phyloP scores from a whole-genome alignment of 2,797 vertebrate species.

The Taenioides sp. region DNA sequence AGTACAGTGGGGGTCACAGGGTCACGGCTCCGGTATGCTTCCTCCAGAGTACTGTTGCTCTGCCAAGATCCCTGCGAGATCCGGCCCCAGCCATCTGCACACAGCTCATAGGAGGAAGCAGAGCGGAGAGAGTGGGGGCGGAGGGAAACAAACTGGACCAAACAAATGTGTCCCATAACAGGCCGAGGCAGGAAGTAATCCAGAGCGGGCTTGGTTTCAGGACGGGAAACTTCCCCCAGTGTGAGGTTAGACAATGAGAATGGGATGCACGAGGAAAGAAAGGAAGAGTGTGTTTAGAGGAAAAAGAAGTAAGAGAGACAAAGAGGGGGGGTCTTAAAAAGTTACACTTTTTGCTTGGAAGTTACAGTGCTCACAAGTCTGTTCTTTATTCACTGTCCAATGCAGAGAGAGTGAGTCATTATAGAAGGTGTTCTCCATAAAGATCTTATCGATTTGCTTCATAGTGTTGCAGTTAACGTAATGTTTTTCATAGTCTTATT shows the following conservation, averaged over 20 bases:
- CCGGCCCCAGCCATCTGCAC: slow-evolving; percentile 73
- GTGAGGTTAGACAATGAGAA: slow-evolving; percentile 60
- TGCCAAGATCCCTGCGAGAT: slow-evolving; percentile 72
- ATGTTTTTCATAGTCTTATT: too few relatives aligned
- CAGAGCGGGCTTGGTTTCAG: slow-evolving; percentile 82
- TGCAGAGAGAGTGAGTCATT: too few relatives aligned
- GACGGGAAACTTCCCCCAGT: slow-evolving; percentile 93
- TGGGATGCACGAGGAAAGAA: slow-evolving; percentile 25
- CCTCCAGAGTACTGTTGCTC: slow-evolving; percentile 55
- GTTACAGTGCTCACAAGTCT: too few relatives aligned
- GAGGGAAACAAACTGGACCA: slow-evolving; percentile 39
- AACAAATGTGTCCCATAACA: slow-evolving; percentile 84
- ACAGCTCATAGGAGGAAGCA: slow-evolving; percentile 71
- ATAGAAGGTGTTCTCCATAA: too few relatives aligned
- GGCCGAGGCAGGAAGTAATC: slow-evolving; percentile 88
- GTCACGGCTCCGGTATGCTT: slow-evolving; percentile 66
- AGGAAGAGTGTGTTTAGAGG: slow-evolving; percentile 43
- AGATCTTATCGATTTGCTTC: too few relatives aligned
- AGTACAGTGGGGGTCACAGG: slow-evolving; percentile 50
- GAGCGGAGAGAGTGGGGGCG: slow-evolving; percentile 51
- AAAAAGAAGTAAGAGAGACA: slow-evolving; percentile 19
- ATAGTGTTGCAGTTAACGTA: too few relatives aligned
- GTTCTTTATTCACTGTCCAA: too few relatives aligned
- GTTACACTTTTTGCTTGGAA: too few relatives aligned
- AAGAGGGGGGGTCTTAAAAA: slow-evolving; percentile 2